A percentile compares a stretch with the other conserved stretches of the same genome.
These are phyloP conservation scores for Iphiclides podalirius DNA, from an alignment of 2,888 invertebrate genomes.

Conservation along the genomic window DNA sequence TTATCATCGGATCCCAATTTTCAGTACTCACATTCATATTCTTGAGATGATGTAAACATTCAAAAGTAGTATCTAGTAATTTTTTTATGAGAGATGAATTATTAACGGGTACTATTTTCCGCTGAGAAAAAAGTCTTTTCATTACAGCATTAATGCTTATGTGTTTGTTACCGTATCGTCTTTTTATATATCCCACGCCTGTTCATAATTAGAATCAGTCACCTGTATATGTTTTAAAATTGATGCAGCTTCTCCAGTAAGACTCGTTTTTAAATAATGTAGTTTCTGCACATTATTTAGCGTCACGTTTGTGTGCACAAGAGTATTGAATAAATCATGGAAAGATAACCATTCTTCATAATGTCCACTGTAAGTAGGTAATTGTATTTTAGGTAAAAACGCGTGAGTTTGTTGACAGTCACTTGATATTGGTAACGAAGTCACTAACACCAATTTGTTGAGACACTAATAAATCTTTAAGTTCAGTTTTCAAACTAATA, in stretches of 20 bases:
- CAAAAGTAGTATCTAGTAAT: conserved; percentile 22
- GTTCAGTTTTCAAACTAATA: not conserved
- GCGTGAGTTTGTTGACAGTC: conserved; percentile 2
- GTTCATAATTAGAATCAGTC: conserved; percentile 20
- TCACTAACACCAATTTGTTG: no score
- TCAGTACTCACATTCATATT: conserved; percentile 8
- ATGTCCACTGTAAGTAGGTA: conserved; percentile 22
- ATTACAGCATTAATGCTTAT: no score
- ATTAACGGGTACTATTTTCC: no score
- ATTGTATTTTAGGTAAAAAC: conserved; percentile 19
- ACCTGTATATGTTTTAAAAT: conserved; percentile 23
- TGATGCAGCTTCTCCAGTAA: no score
- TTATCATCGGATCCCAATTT: conserved; percentile 30
- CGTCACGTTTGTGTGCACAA: conserved; percentile 17
- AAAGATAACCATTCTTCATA: no score
- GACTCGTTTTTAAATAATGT: no score
- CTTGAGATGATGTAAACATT: conserved; percentile 18
- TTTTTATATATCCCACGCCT: conserved; percentile 23
- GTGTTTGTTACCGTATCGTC: no score
- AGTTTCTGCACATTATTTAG: conserved; percentile 22
- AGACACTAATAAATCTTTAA: no score
- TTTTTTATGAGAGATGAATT: not conserved
- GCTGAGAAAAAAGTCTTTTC: no score
- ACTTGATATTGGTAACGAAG: no score
- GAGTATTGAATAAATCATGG: conserved; percentile 20